Evolutionary conservation across 1,140 invertebrate species (phyloP).

Genomic region (Drosophila triauraria): DNA sequence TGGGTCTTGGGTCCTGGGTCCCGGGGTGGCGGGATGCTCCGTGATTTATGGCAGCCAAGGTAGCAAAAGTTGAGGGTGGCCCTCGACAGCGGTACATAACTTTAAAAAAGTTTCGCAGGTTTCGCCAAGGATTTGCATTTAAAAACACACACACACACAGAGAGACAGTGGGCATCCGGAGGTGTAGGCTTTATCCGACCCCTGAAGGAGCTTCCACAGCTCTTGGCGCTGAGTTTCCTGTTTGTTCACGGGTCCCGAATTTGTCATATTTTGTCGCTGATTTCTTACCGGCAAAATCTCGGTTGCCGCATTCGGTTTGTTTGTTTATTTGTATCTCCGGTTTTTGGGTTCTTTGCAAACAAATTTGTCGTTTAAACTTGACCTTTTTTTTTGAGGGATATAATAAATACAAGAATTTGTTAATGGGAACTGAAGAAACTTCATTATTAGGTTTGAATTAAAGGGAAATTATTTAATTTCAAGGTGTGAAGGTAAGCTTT

Average conservation of each 20-base stretch:
- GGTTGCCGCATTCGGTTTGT: constrained; percentile 39
- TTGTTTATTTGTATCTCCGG: constrained; percentile 33
- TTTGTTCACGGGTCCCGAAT: constrained; percentile 54
- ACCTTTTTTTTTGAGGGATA: constrained; percentile 30
- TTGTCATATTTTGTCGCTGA: constrained; percentile 62
- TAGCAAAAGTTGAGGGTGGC: constrained; percentile 67
- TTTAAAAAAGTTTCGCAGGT: constrained; percentile 77
- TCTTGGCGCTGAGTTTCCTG: constrained; percentile 49
- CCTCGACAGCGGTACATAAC: constrained; percentile 40
- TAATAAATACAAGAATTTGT: background rate
- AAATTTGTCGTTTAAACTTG: constrained; percentile 57
- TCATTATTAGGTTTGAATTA: background rate
- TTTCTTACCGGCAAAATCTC: constrained; percentile 50
- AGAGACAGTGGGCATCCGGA: constrained; percentile 24
- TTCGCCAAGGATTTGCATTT: constrained; percentile 80
- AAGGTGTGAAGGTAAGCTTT: background rate
- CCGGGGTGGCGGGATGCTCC: constrained; percentile 20
- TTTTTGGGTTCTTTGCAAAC: constrained; percentile 37
- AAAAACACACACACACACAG: constrained; percentile 42
- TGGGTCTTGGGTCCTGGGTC: background rate
- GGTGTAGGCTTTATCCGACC: constrained; percentile 9
- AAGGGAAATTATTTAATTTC: background rate
- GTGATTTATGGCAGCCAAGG: constrained; percentile 79
- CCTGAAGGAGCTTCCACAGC: constrained; percentile 46
- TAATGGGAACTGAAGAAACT: background rate